Conservation (phyloP, 64 coral and sea anemone species). For the Dendronephthya gigantea region DNA sequence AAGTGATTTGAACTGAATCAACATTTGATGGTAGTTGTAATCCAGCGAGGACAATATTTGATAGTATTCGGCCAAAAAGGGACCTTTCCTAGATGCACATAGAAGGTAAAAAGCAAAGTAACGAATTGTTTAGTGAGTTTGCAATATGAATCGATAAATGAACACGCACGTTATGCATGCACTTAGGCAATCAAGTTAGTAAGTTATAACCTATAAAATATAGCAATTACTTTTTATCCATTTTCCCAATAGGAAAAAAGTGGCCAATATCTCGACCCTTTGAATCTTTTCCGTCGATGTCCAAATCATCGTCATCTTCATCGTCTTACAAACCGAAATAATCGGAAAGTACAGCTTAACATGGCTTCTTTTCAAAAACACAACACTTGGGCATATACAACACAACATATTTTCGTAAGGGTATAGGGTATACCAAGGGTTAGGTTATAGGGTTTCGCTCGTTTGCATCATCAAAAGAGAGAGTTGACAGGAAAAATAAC, state of each 20-base stretch:
- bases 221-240: not conserved
- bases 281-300: not conserved
- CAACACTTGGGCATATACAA: too few species aligned
- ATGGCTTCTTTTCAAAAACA: too few species aligned
- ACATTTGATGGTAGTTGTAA: constrained; percentile 74
- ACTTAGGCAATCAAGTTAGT: not conserved
- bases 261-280: not conserved
- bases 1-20: constrained; percentile 41
- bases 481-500: too few species aligned
- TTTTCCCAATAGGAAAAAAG: not conserved
- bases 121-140: too few species aligned
- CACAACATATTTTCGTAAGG: too few species aligned
- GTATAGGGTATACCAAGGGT: too few species aligned
- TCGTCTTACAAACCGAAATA: not conserved
- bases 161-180: not conserved
- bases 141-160: too few species aligned
- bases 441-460: too few species aligned
- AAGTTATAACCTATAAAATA: not conserved
- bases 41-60: constrained; percentile 66
- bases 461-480: too few species aligned
- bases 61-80: constrained; percentile 55
- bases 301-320: not conserved
- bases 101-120: not conserved
- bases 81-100: constrained; percentile 42
- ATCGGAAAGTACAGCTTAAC: too few species aligned